A percentile compares a stretch with the other conserved stretches of the same genome.
Evolutionary conservation across 2,113 vertebrate species (phyloP).

Genomic region (Mixornis gularis): DNA sequence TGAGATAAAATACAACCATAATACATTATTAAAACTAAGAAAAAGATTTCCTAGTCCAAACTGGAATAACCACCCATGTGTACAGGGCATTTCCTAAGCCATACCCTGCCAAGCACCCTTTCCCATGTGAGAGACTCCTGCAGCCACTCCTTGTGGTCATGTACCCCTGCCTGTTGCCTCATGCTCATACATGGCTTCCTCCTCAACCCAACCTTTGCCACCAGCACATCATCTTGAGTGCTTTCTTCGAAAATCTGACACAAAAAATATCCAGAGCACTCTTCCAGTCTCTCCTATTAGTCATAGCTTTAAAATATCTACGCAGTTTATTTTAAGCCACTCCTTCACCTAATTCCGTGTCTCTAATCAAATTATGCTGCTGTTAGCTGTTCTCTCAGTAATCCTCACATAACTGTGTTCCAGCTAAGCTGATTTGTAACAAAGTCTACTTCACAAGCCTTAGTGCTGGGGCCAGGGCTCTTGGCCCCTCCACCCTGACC

Average conservation of each 20-base stretch:
- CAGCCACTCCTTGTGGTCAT: not conserved
- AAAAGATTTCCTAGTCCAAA: not conserved
- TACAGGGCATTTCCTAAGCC: not conserved
- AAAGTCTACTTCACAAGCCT: not conserved
- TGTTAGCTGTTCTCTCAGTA: conserved; percentile 19
- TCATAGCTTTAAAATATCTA: conserved; percentile 39
- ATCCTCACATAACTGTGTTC: conserved; percentile 4
- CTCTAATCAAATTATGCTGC: conserved; percentile 52
- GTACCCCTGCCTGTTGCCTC: not conserved
- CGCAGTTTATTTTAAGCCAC: conserved; percentile 47
- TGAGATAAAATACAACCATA: not conserved
- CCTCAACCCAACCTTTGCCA: not conserved
- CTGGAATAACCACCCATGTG: not conserved
- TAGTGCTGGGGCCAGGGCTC: not conserved
- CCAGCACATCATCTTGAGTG: not conserved
- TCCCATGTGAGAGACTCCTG: not conserved
- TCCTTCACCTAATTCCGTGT: conserved; percentile 1
- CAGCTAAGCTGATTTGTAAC: conserved; percentile 58
- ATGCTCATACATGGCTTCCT: not conserved
- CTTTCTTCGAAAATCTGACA: conserved; percentile 19
- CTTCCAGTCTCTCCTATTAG: not conserved
- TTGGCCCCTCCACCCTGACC: not conserved
- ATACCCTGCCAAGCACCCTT: not conserved
- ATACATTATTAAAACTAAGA: not conserved
- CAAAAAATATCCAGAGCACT: not conserved